Evolutionary conservation across 37 sponge, comb jelly and placozoan species (phyloP).

Genomic region (Haliclona indistincta): DNA sequence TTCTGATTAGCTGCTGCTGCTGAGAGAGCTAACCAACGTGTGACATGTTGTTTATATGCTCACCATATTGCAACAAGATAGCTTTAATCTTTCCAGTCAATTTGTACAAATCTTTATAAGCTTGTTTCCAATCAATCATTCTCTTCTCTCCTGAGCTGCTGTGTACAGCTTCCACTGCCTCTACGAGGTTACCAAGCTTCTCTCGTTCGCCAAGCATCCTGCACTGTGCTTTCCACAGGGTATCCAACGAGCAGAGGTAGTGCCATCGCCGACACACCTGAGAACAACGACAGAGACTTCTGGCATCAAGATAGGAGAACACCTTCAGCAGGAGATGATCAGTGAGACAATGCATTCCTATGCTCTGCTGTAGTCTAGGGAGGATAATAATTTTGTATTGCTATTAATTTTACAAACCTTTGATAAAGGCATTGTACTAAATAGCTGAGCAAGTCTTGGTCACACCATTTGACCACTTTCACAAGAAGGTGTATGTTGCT

Average conservation of each 20-base stretch:
- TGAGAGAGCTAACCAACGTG: not conserved
- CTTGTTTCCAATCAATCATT: constrained; percentile 70
- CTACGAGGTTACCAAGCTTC: constrained; percentile 46
- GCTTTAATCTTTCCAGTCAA: constrained; percentile 43
- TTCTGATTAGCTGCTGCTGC: not conserved
- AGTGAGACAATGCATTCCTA: constrained; percentile 36
- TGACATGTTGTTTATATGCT: not conserved
- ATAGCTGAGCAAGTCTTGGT: constrained; percentile 64
- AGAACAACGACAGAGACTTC: constrained; percentile 36
- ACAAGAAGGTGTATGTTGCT: too few relatives aligned
- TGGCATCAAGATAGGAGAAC: constrained; percentile 53
- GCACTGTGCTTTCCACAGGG: constrained; percentile 58
- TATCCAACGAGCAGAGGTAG: constrained; percentile 3
- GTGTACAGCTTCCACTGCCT: constrained; percentile 31
- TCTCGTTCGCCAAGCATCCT: constrained; percentile 34
- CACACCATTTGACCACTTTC: constrained; percentile 70
- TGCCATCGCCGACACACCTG: constrained; percentile 69
- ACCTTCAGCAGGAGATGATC: constrained; percentile 55
- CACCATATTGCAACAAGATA: constrained; percentile 8
- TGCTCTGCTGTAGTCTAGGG: constrained; percentile 29
- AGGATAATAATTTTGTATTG: not conserved
- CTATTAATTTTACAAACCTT: constrained; percentile 29
- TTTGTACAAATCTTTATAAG: constrained; percentile 42
- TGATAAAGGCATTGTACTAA: constrained; percentile 78
- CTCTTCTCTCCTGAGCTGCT: not conserved